These are phyloP conservation scores for Pyxicephalus adspersus DNA, from an alignment of 2,113 vertebrate species.

Conservation along the genomic window DNA sequence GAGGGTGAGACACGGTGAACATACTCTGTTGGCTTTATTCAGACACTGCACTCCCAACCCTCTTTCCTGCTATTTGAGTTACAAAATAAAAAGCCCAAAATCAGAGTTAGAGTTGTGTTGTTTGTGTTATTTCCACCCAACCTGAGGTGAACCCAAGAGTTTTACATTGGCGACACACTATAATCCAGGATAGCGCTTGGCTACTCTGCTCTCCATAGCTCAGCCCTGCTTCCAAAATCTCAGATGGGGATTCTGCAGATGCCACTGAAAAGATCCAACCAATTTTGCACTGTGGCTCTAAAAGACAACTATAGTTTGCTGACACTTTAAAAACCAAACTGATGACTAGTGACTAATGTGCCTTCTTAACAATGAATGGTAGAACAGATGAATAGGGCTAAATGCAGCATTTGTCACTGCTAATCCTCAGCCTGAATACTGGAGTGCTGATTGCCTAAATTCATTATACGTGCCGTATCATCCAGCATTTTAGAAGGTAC, in stretches of 20 bases:
- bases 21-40: too few species aligned
- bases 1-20: too few species aligned
- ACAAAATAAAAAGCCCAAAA: too few species aligned
- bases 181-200: too few species aligned
- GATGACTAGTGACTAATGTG: slow-evolving; percentile 66
- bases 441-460: slow-evolving; percentile 73
- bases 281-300: slow-evolving; percentile 18
- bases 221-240: background rate
- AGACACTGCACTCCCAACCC: too few species aligned
- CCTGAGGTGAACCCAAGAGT: too few species aligned
- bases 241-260: background rate
- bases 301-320: slow-evolving; percentile 63
- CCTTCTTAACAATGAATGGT: slow-evolving; percentile 65
- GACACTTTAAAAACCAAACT: slow-evolving; percentile 67
- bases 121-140: too few species aligned
- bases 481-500: slow-evolving; percentile 58
- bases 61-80: too few species aligned
- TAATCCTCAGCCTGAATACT: slow-evolving; percentile 71
- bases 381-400: slow-evolving; percentile 68
- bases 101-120: too few species aligned
- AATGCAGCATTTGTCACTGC: slow-evolving; percentile 67
- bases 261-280: slow-evolving; percentile 11
- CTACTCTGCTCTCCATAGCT: background rate
- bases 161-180: too few species aligned
- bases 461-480: slow-evolving; percentile 68